These are phyloP conservation scores for Paramormyrops hopkinsi DNA, from an alignment of 2,797 vertebrate genomes.

Conservation along the genomic window DNA sequence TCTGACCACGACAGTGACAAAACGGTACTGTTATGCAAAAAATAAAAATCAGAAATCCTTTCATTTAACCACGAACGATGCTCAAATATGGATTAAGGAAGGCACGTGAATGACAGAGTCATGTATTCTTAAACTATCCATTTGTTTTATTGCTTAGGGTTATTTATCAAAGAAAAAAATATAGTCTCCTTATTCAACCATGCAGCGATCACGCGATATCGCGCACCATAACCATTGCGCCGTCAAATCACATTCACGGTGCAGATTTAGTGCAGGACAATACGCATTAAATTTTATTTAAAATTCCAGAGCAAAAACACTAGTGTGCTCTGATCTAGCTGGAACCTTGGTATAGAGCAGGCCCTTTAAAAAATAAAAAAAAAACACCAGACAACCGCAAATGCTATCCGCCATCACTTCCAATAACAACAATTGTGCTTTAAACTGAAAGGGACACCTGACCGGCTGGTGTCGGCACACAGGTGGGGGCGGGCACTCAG, in stretches of 20 bases:
- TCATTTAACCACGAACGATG: not conserved
- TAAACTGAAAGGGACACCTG: not conserved
- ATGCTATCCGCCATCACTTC: not conserved
- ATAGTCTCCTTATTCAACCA: not conserved
- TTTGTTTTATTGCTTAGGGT: not conserved
- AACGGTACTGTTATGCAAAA: not conserved
- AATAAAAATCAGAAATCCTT: not conserved
- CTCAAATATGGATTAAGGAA: not conserved
- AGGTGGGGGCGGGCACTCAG: not conserved
- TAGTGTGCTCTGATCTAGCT: not conserved
- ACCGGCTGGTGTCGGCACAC: not conserved
- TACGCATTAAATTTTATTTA: not conserved
- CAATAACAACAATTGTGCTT: not conserved
- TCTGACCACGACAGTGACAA: not conserved
- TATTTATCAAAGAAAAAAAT: not conserved
- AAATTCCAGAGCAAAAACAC: not conserved
- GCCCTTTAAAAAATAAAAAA: not conserved
- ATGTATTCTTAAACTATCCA: not conserved
- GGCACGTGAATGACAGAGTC: not conserved
- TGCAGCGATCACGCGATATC: not conserved
- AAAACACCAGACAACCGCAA: not conserved
- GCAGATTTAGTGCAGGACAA: not conserved
- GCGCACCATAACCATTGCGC: not conserved
- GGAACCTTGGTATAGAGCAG: not conserved
- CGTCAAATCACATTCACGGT: not conserved